Percentiles rank a stretch among this genome's conserved stretches.
These are phyloP conservation scores for Noctua janthe DNA, from an alignment of 2,888 invertebrate species.

Conservation along the genomic window DNA sequence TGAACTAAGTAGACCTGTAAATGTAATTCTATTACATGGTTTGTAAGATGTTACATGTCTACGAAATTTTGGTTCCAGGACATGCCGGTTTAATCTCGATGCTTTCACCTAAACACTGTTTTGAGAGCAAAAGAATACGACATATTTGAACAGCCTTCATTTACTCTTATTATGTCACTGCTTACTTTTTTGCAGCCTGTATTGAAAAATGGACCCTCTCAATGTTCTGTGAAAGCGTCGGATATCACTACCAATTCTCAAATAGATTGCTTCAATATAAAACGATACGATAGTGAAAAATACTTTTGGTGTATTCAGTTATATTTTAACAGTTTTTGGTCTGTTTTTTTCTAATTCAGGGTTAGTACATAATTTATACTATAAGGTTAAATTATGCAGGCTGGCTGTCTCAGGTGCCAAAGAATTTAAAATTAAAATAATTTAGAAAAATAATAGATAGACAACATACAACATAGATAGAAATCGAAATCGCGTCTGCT, in stretches of 20 bases:
- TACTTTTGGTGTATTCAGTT: neutral
- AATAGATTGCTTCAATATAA: conserved; percentile 38
- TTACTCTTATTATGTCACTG: neutral
- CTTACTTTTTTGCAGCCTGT: conserved; percentile 1
- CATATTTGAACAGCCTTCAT: neutral
- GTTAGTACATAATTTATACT: neutral
- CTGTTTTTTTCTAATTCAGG: neutral
- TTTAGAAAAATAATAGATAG: neutral
- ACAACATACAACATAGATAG: no score
- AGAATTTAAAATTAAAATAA: neutral
- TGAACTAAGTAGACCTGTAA: no score
- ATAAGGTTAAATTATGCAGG: neutral
- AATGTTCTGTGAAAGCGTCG: conserved; percentile 20
- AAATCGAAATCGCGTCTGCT: no score
- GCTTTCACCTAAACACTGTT: no score
- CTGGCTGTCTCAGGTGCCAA: neutral
- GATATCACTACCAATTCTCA: conserved; percentile 31
- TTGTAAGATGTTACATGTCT: neutral
- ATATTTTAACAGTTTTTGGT: conserved; percentile 1
- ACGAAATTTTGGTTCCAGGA: no score
- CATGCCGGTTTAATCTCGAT: no score
- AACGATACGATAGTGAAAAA: neutral
- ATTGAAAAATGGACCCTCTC: conserved; percentile 48
- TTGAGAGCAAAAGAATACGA: neutral
- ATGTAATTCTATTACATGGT: neutral